phyloP scores from a whole-genome alignment of 2,888 invertebrate genomes.

The Bembecia ichneumoniformis region DNA sequence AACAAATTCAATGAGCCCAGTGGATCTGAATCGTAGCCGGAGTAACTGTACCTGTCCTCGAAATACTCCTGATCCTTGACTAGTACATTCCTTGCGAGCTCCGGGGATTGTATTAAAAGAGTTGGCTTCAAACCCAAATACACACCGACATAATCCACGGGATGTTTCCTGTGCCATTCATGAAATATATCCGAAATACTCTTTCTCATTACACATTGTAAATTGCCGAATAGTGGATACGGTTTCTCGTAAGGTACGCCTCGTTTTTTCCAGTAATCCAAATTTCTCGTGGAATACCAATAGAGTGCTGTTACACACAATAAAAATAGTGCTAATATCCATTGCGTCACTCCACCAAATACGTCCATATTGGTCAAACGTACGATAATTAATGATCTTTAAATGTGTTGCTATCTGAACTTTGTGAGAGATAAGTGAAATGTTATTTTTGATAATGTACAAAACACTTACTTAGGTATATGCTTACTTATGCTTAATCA shows the following conservation, averaged over 20 bases:
- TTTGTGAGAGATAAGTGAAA: background rate
- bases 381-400: background rate
- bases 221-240: slow-evolving; percentile 30
- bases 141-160: slow-evolving; percentile 36
- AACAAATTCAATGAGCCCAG: slow-evolving; percentile 49
- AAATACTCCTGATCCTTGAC: slow-evolving; percentile 40
- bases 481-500: too few relatives aligned
- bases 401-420: background rate
- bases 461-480: too few relatives aligned
- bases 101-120: slow-evolving; percentile 40
- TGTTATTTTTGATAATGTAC: background rate
- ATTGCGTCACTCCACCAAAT: background rate
- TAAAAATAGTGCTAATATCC: background rate
- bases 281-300: slow-evolving; percentile 23
- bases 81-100: slow-evolving; percentile 35
- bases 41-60: slow-evolving; percentile 33
- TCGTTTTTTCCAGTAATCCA: slow-evolving; percentile 47
- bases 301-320: slow-evolving; percentile 15
- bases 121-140: slow-evolving; percentile 39
- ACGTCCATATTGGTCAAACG: background rate
- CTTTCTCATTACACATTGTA: slow-evolving; percentile 39
- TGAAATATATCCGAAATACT: slow-evolving; percentile 35
- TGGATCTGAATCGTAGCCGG: slow-evolving; percentile 29
- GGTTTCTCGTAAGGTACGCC: slow-evolving; percentile 42
- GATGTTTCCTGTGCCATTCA: slow-evolving; percentile 22